These are phyloP conservation scores for Volucella inanis DNA, from an alignment of 2,888 invertebrate genomes.

Conservation along the genomic window DNA sequence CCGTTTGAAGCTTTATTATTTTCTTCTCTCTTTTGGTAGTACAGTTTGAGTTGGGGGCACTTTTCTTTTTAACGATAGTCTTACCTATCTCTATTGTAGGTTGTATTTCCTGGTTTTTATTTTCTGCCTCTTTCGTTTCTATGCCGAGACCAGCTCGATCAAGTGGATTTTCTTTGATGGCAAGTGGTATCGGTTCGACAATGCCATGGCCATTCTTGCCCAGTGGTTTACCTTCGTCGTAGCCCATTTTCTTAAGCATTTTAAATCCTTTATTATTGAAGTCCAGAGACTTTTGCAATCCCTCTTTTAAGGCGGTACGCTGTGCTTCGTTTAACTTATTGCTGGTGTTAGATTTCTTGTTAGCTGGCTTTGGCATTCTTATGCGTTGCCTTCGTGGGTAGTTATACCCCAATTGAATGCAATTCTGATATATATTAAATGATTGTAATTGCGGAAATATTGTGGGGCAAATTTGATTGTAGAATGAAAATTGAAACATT, in stretches of 20 bases:
- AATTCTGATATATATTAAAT: neutral
- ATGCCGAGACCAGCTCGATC: constrained; percentile 66
- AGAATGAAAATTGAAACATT: constrained; percentile 33
- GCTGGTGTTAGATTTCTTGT: neutral
- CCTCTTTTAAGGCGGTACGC: constrained; percentile 24
- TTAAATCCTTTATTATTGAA: constrained; percentile 60
- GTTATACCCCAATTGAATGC: neutral
- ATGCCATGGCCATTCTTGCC: constrained; percentile 55
- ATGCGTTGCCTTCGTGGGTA: neutral
- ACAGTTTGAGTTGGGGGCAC: neutral
- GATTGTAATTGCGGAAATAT: neutral
- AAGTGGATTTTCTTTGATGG: constrained; percentile 10
- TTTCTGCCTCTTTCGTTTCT: neutral
- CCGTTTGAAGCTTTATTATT: neutral
- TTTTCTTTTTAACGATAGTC: neutral
- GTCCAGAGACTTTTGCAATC: constrained; percentile 44
- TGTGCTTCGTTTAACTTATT: constrained; percentile 12
- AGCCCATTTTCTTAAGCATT: constrained; percentile 70
- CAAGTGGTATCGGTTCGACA: constrained; percentile 43
- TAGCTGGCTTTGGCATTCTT: constrained; percentile 4
- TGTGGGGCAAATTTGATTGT: constrained; percentile 17
- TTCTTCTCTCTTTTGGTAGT: constrained; percentile 26
- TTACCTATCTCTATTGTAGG: neutral
- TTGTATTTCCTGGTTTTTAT: neutral
- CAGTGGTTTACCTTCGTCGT: constrained; percentile 62